A percentile compares a stretch with the other conserved stretches of the same genome.
phyloP scores from a whole-genome alignment of 2,113 vertebrate genomes.

The Solea senegalensis region DNA sequence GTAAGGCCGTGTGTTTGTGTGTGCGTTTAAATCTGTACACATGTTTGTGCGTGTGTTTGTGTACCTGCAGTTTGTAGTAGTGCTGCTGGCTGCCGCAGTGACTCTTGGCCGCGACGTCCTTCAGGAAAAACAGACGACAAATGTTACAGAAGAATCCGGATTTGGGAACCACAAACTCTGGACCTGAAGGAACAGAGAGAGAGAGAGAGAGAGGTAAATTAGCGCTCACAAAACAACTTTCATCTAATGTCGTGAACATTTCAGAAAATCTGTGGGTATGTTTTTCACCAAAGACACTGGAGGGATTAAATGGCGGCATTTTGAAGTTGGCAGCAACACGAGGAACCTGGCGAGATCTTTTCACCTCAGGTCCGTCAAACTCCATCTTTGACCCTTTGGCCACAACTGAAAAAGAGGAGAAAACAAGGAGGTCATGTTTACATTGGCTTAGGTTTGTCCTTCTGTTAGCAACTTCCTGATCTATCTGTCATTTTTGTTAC shows the following conservation, averaged over 20 bases:
- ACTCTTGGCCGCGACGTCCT: slow-evolving; percentile 33
- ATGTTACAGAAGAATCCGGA: slow-evolving; percentile 80
- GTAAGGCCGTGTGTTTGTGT: neutral
- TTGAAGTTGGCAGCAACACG: slow-evolving; percentile 16
- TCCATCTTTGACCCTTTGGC: slow-evolving; percentile 48
- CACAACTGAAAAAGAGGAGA: slow-evolving; percentile 34
- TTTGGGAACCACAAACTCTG: slow-evolving; percentile 79
- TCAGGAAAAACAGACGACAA: slow-evolving; percentile 67
- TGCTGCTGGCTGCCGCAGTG: slow-evolving; percentile 69
- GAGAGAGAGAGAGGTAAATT: neutral
- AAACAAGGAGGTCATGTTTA: neutral
- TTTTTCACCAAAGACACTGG: slow-evolving; percentile 71
- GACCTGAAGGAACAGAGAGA: slow-evolving; percentile 56
- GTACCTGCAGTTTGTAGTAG: slow-evolving; percentile 64
- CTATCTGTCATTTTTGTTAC: too few species aligned
- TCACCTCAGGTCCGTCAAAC: slow-evolving; percentile 32
- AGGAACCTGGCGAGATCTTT: slow-evolving; percentile 55
- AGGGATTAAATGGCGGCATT: slow-evolving; percentile 67
- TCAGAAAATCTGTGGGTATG: neutral
- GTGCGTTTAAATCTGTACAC: neutral
- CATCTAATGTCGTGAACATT: neutral
- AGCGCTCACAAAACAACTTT: too few species aligned
- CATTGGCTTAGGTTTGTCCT: too few species aligned
- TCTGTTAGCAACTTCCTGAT: too few species aligned
- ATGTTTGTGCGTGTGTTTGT: neutral